Percentiles rank a stretch among this genome's conserved stretches.
phyloP scores from a whole-genome alignment of 2,113 vertebrate genomes.

The Melospiza georgiana region DNA sequence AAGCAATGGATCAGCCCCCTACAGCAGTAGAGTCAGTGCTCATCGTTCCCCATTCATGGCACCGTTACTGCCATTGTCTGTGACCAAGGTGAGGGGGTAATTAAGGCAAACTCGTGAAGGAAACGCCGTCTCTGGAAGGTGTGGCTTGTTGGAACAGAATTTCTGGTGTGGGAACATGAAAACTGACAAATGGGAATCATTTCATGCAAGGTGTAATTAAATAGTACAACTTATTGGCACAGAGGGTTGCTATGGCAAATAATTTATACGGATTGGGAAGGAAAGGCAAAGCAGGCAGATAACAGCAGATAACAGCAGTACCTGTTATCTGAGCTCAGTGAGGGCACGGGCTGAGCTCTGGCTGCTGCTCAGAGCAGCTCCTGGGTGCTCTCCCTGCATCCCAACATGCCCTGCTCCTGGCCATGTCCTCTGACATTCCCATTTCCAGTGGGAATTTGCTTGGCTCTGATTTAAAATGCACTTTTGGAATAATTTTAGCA shows the following conservation, averaged over 20 bases:
- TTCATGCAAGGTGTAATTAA: background rate
- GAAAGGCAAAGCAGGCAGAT: background rate
- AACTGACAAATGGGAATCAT: background rate
- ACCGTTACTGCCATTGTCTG: background rate
- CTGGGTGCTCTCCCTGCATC: background rate
- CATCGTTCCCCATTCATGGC: no score
- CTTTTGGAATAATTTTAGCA: accelerated
- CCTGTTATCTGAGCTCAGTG: background rate
- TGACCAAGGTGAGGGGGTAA: background rate
- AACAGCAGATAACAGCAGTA: background rate
- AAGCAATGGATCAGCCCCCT: no score
- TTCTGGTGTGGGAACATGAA: background rate
- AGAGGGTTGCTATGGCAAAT: background rate
- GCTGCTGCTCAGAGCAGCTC: accelerated
- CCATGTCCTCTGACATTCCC: no score
- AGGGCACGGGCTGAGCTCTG: accelerated
- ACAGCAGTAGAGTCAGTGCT: no score
- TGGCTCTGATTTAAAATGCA: accelerated
- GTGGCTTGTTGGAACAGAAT: background rate
- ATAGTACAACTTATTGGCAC: background rate
- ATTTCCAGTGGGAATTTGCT: accelerated
- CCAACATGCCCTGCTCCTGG: accelerated
- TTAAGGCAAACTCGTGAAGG: background rate
- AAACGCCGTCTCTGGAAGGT: background rate
- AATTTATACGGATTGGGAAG: background rate